Conservation (phyloP, 2,888 invertebrate species). For the Scaptomyza caliginosa region DNA sequence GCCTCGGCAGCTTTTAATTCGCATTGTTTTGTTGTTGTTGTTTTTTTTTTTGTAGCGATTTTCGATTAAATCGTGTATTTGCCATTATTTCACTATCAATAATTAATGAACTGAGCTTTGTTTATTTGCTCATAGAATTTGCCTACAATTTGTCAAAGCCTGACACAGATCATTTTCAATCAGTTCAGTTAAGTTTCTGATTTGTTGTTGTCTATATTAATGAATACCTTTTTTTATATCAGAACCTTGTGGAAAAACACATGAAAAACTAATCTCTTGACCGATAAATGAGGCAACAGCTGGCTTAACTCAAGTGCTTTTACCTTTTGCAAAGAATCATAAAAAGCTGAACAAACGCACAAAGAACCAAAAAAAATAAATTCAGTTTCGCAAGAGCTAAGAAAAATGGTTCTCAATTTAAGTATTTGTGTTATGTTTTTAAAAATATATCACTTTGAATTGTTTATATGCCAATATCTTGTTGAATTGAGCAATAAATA, state of each 20-base stretch:
- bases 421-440: background rate
- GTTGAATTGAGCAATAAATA: constrained; percentile 1
- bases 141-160: constrained; percentile 10
- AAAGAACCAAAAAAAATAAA: background rate
- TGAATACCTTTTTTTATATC: no score
- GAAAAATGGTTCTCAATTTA: background rate
- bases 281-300: constrained; percentile 31
- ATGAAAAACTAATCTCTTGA: constrained; percentile 29
- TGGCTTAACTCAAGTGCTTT: constrained; percentile 35
- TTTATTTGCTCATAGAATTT: constrained; percentile 3
- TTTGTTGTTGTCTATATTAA: no score
- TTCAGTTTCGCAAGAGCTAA: background rate
- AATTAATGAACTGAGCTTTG: background rate
- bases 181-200: background rate
- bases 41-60: no score
- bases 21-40: no score
- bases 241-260: background rate
- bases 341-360: background rate
- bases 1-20: constrained; percentile 32
- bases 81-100: constrained; percentile 18
- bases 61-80: no score
- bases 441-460: constrained; percentile 4
- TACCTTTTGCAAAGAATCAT: no score
- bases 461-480: constrained; percentile 7
- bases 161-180: constrained; percentile 12